Evolutionary conservation across 2,888 invertebrate species (phyloP).

Genomic region (Stratiomys singularior): DNA sequence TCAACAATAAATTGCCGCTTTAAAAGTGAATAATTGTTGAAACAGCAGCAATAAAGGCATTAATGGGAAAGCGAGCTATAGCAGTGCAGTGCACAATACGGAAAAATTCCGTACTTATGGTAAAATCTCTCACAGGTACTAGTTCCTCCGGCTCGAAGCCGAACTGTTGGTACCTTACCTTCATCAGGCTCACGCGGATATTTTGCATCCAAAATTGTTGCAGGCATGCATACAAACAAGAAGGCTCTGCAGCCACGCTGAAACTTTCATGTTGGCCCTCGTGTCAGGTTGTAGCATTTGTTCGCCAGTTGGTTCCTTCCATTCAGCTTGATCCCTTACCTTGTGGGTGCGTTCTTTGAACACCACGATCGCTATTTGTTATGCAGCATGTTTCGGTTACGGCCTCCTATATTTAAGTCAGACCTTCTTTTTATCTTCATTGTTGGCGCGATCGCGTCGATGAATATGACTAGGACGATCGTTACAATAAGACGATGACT

Average conservation of each 20-base stretch:
- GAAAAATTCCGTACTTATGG: slow-evolving; percentile 2
- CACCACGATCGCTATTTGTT: slow-evolving; percentile 64
- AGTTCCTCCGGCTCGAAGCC: background rate
- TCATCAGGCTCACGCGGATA: background rate
- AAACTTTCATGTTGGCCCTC: slow-evolving; percentile 25
- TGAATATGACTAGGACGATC: background rate
- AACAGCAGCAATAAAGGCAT: slow-evolving; percentile 40
- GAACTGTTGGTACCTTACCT: background rate
- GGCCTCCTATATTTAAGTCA: slow-evolving; percentile 20
- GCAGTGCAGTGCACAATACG: slow-evolving; percentile 8
- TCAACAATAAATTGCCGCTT: slow-evolving; percentile 7
- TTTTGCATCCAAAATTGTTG: background rate
- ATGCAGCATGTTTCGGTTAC: slow-evolving; percentile 44
- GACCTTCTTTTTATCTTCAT: slow-evolving; percentile 2
- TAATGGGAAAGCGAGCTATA: slow-evolving; percentile 7
- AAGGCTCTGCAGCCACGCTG: background rate
- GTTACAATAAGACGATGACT: slow-evolving; percentile 10
- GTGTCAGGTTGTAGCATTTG: slow-evolving; percentile 1
- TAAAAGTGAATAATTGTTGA: slow-evolving; percentile 35
- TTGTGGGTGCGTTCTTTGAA: slow-evolving; percentile 66
- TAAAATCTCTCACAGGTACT: slow-evolving; percentile 8
- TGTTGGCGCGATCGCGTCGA: background rate
- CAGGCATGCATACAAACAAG: background rate
- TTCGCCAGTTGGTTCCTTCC: background rate
- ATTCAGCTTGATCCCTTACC: background rate